These are phyloP conservation scores for Hyposoter dolosus DNA, from an alignment of 2,888 invertebrate genomes.

Conservation along the genomic window DNA sequence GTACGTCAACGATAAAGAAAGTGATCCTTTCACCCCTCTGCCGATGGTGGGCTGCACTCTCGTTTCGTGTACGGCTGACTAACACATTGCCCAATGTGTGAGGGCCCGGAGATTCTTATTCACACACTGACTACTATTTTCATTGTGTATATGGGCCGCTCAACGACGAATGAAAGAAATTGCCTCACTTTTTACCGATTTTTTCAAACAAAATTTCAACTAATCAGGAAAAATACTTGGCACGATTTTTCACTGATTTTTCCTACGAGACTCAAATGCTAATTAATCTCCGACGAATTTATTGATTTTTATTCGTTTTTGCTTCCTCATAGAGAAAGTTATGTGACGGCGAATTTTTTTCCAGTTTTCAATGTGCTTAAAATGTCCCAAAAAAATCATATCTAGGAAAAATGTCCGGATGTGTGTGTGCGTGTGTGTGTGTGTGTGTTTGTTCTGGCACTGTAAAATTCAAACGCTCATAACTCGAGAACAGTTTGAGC, in stretches of 20 bases:
- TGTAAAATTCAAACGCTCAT: no score
- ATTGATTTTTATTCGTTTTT: neutral
- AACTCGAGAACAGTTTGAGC: no score
- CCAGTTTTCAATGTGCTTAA: no score
- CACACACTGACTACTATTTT: conserved; percentile 25
- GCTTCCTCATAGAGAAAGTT: no score
- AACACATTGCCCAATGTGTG: conserved; percentile 55
- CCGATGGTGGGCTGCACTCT: conserved; percentile 16
- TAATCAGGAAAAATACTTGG: neutral
- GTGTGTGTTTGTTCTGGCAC: no score
- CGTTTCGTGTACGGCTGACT: conserved; percentile 54
- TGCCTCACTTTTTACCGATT: neutral
- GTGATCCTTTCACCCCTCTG: conserved; percentile 60
- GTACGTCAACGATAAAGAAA: conserved; percentile 50
- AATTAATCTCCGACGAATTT: neutral
- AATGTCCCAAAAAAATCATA: no score
- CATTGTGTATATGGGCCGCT: neutral
- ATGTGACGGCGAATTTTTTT: no score
- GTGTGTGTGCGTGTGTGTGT: no score
- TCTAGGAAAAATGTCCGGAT: no score
- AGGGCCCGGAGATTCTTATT: conserved; percentile 50
- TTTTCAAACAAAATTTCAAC: neutral
- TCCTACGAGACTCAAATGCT: neutral
- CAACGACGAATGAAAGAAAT: neutral
- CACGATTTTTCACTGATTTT: neutral